Percentiles rank a stretch among this genome's conserved stretches.
Conservation (phyloP, 2,113 vertebrate genomes). For the Sus scrofa region DNA sequence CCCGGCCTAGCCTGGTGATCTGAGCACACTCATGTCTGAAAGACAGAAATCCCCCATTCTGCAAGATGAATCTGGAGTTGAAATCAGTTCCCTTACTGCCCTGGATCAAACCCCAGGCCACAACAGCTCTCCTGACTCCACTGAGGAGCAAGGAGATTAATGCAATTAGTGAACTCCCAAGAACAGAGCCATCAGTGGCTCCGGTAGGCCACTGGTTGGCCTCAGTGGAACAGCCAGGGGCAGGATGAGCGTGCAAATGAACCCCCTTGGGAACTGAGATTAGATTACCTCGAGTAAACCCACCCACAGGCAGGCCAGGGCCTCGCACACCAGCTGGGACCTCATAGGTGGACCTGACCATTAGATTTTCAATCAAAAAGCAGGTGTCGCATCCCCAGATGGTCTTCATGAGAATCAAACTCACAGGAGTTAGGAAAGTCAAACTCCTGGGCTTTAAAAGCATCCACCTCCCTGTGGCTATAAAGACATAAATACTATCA, state of each 20-base stretch:
- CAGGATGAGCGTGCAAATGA: conserved; percentile 59
- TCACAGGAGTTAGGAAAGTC: neutral
- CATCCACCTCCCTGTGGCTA: neutral
- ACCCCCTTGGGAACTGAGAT: conserved; percentile 71
- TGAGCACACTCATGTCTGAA: neutral
- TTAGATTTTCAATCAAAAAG: neutral
- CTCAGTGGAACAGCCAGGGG: neutral
- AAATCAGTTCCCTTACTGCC: neutral
- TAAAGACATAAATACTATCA: neutral
- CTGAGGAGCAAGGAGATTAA: neutral
- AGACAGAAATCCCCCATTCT: neutral
- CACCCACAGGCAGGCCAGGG: rapidly evolving
- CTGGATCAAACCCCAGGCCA: neutral
- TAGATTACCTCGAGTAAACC: neutral
- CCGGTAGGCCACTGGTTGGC: no score
- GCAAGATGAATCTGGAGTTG: neutral
- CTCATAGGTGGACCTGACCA: neutral
- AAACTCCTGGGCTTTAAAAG: neutral
- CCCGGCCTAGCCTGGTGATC: neutral
- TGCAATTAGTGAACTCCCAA: neutral
- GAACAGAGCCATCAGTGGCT: neutral
- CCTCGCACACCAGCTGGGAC: neutral
- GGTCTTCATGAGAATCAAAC: neutral
- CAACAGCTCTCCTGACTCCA: neutral
- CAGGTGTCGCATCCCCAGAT: neutral